Conservation (phyloP, 2,888 invertebrate species). For the Dasypolia templi region DNA sequence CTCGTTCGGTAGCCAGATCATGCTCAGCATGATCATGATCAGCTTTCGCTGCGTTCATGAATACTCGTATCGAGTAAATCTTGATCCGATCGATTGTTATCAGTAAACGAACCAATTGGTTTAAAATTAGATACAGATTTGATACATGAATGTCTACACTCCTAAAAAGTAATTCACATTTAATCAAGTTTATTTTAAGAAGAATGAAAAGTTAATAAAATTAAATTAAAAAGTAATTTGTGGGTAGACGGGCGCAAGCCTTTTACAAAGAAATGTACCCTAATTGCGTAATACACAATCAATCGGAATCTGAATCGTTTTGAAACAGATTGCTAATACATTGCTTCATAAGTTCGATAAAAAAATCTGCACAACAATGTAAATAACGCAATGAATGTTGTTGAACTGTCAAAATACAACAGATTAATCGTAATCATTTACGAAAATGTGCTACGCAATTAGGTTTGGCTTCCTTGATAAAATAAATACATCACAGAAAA, state of each 20-base stretch:
- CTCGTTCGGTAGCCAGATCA: conserved; percentile 61
- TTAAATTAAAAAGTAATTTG: conserved; percentile 36
- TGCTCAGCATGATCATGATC: too few species aligned
- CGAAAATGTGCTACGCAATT: too few species aligned
- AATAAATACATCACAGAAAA: conserved; percentile 19
- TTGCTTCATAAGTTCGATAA: too few species aligned
- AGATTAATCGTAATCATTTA: too few species aligned
- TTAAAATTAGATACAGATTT: conserved; percentile 42
- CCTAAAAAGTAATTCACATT: conserved; percentile 15
- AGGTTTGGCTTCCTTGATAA: conserved; percentile 1
- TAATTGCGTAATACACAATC: too few species aligned
- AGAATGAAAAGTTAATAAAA: too few species aligned
- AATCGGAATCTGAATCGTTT: too few species aligned
- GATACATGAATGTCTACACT: conserved; percentile 24
- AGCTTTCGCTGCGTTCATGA: conserved; percentile 66
- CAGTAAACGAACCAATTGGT: conserved; percentile 49
- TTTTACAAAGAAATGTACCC: too few species aligned
- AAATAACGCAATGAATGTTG: too few species aligned
- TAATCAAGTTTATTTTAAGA: conserved; percentile 31
- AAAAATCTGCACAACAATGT: too few species aligned
- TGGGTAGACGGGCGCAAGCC: not conserved
- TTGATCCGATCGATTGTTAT: conserved; percentile 56
- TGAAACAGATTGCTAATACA: too few species aligned
- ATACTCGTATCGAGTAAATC: conserved; percentile 52
- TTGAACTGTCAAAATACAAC: too few species aligned